Evolutionary conservation across 2,797 vertebrate genomes (phyloP), one percentile per base, ranked within the genome.

Genomic region (Intellagama lesueurii): DNA sequence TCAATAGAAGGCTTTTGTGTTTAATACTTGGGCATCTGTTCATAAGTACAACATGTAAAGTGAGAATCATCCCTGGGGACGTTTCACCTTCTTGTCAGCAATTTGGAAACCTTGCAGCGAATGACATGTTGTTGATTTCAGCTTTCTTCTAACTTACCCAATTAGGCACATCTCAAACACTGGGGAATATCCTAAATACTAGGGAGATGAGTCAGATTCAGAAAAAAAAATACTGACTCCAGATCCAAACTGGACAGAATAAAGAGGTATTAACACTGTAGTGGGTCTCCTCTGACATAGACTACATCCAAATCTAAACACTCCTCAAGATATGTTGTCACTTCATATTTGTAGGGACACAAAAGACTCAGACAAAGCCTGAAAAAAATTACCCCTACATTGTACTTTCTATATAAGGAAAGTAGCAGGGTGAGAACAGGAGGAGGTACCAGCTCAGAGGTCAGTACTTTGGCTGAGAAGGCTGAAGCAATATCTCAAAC

Each of bases 101-200:
- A 91, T 92, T 77, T 12, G 85, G 78, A 92, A 89, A 56, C 89
- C 40, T 81, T 35, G 52, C 92, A 24, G 22, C 26, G 79, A 60
- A 64, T 89, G 91, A 40, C 32, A 66, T 26, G 35, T 28, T 89
- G 47, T 77, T 81, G 47, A 87, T 90, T 91, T 91, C 89, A 90
- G 68, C 64, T 92, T 92, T 87, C 77, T 91, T 66, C 92, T 91
- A 94, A 94, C 90, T 56, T 30, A 24, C 81, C 72, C 86, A 89
- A 87, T 92, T 91, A 92, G n/a, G 69, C 40, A 91, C 85, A 92
- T 85, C 85, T 88, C n/a, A 80, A 86, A 85, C 79, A 83, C 28
- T 60, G 69, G 87, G 82, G 64, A 92, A 91, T 91, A 90, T 85
- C 81, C 81, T 79, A 88, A 89, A 91, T 86, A 91, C 77, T 77